phyloP scores from a whole-genome alignment of 2,113 vertebrate species.

The Xenotilapia leptura region DNA sequence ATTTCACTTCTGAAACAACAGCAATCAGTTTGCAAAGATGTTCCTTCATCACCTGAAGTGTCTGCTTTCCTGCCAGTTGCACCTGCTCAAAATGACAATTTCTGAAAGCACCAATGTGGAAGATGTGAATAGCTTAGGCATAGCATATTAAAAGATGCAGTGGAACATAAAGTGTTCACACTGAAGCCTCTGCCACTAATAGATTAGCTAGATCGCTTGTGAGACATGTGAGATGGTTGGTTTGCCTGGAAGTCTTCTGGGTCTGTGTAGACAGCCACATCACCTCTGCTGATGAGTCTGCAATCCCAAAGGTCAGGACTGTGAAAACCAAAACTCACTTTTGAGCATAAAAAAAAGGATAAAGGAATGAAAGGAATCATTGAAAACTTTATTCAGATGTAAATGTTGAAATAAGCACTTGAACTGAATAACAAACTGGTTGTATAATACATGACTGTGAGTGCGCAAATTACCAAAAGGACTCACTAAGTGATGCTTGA shows the following conservation, averaged over 20 bases:
- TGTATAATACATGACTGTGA: not conserved
- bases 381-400: not conserved
- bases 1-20: not conserved
- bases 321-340: slow-evolving; percentile 19
- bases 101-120: not conserved
- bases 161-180: not conserved
- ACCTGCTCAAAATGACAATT: not conserved
- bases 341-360: not conserved
- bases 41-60: not conserved
- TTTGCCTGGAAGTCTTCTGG: not conserved
- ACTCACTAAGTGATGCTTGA: not conserved
- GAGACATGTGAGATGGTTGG: not conserved
- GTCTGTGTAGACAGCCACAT: not conserved
- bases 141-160: not conserved
- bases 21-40: not conserved
- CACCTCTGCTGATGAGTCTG: not conserved
- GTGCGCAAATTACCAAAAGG: not conserved
- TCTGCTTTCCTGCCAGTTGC: not conserved
- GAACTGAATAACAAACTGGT: not conserved
- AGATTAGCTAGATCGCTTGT: slow-evolving; percentile 5
- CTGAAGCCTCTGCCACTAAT: not conserved
- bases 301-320: slow-evolving; percentile 12
- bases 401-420: not conserved
- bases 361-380: not conserved
- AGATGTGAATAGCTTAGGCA: not conserved